Percentiles rank a stretch among this genome's conserved stretches.
These are phyloP conservation scores for Rhizoglyphus robini DNA, from an alignment of 1,140 invertebrate genomes.

Conservation along the genomic window DNA sequence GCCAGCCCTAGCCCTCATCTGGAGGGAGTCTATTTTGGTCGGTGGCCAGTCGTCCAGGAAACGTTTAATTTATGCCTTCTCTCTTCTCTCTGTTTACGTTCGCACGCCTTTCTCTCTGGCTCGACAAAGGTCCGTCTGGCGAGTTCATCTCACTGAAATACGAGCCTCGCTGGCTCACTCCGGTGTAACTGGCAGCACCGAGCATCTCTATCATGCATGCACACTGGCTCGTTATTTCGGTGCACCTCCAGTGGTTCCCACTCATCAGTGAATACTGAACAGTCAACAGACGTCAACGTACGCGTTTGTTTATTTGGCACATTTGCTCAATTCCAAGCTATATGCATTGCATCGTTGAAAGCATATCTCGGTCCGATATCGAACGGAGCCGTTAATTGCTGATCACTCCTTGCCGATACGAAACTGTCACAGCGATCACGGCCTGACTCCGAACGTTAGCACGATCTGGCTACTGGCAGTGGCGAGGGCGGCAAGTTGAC, in stretches of 20 bases:
- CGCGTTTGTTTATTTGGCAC: neutral
- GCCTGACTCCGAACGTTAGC: too few species aligned
- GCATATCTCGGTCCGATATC: neutral
- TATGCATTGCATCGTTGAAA: too few species aligned
- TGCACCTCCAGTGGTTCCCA: too few species aligned
- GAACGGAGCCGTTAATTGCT: conserved; percentile 4
- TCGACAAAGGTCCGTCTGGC: too few species aligned
- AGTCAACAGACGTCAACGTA: conserved; percentile 12
- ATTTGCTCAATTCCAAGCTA: neutral
- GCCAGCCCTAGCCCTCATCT: neutral
- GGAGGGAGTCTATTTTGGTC: neutral
- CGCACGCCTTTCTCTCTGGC: too few species aligned
- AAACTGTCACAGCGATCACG: neutral
- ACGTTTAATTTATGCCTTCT: neutral
- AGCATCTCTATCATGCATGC: too few species aligned
- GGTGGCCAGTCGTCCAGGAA: neutral
- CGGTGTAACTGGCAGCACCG: too few species aligned
- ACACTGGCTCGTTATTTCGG: too few species aligned
- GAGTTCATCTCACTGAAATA: neutral
- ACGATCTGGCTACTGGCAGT: too few species aligned
- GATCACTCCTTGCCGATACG: neutral
- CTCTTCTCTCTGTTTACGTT: too few species aligned
- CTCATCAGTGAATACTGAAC: too few species aligned
- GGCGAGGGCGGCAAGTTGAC: too few species aligned
- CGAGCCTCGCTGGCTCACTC: neutral